Evolutionary conservation across 2,113 vertebrate genomes (phyloP).

Genomic region (Ceratotherium simum): DNA sequence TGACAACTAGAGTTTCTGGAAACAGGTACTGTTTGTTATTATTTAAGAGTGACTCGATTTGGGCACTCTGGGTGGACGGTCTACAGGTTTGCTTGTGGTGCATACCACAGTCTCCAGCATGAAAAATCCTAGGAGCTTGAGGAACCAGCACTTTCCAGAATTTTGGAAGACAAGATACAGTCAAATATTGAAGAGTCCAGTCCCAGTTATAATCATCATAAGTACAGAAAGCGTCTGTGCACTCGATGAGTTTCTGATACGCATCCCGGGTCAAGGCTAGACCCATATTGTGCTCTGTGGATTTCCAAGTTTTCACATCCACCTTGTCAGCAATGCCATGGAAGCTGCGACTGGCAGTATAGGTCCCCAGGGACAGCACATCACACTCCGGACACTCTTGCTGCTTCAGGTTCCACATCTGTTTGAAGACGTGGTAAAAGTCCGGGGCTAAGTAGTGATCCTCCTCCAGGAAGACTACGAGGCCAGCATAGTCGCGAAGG

Average conservation of each 20-base stretch:
- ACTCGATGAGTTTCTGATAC: slow-evolving; percentile 93
- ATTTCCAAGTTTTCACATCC: slow-evolving; percentile 98
- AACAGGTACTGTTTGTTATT: slow-evolving; percentile 95
- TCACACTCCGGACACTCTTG: slow-evolving; percentile 95
- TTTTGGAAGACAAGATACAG: slow-evolving; percentile 94
- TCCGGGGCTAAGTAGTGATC: slow-evolving; percentile 97
- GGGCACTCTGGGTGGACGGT: slow-evolving; percentile 94
- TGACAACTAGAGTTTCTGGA: slow-evolving; percentile 92
- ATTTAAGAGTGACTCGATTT: slow-evolving; percentile 94
- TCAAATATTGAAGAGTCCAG: slow-evolving; percentile 98
- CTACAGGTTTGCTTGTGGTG: slow-evolving; percentile 97
- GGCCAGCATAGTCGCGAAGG: slow-evolving; percentile 91
- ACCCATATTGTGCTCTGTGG: slow-evolving; percentile 99
- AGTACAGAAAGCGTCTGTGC: slow-evolving; percentile 98
- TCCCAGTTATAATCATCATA: slow-evolving; percentile 99
- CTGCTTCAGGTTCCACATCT: slow-evolving; percentile 90
- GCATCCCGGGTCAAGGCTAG: slow-evolving; percentile 94
- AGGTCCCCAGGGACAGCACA: slow-evolving; percentile 94
- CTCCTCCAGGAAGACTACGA: slow-evolving; percentile 96
- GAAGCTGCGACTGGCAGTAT: slow-evolving; percentile 90
- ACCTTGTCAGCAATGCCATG: slow-evolving; percentile 93
- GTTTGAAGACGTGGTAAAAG: slow-evolving; percentile 93
- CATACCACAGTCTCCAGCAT: slow-evolving; percentile 98
- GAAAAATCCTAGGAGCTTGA: slow-evolving; percentile 95
- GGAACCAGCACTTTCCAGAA: slow-evolving; percentile 98